These are phyloP conservation scores for Coregonus ussuriensis DNA, from an alignment of 2,797 vertebrate genomes.

Conservation along the genomic window DNA sequence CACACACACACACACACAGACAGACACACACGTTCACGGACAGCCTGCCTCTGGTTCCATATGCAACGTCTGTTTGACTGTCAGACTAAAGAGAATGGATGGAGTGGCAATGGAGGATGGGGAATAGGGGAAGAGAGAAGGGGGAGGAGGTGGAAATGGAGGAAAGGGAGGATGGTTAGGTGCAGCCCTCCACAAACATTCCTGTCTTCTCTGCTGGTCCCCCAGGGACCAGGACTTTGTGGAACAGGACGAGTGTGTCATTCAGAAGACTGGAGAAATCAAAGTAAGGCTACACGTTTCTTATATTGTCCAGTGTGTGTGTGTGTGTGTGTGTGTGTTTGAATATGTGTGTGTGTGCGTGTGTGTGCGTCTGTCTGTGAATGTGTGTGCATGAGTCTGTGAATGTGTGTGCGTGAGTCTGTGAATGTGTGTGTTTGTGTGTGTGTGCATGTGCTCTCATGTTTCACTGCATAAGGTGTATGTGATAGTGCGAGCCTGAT, in stretches of 20 bases:
- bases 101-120: conserved; percentile 25
- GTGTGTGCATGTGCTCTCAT: not conserved
- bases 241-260: conserved; percentile 63
- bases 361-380: not conserved
- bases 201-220: conserved; percentile 72
- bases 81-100: conserved; percentile 5
- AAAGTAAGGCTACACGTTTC: conserved; percentile 61
- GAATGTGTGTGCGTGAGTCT: conserved; percentile 21
- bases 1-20: not conserved
- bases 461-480: not conserved
- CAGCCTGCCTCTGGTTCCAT: not conserved
- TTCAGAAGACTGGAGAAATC: conserved; percentile 66
- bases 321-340: not conserved
- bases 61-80: not conserved
- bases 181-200: conserved; percentile 67
- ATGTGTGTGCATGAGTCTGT: conserved; percentile 8
- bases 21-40: not conserved
- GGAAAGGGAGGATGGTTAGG: conserved; percentile 60
- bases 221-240: conserved; percentile 56
- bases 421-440: not conserved
- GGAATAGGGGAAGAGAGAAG: conserved; percentile 62
- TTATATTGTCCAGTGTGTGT: not conserved
- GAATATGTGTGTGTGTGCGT: conserved; percentile 39
- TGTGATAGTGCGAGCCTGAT: not conserved
- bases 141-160: conserved; percentile 39